These are phyloP conservation scores for Drosophila limbata DNA, from an alignment of 2,888 invertebrate genomes.

Conservation along the genomic window DNA sequence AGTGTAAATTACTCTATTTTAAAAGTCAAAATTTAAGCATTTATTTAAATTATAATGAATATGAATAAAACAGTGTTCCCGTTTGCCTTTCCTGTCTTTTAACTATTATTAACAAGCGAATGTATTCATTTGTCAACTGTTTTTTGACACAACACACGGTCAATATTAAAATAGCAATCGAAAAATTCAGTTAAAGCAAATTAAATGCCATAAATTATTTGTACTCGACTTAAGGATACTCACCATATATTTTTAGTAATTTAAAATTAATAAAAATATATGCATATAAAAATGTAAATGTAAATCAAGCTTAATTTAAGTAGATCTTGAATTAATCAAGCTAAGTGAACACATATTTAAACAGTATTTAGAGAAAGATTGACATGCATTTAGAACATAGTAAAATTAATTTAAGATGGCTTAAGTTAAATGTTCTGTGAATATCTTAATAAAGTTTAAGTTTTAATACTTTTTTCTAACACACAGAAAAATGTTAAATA, in stretches of 20 bases:
- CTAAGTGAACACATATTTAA: not conserved
- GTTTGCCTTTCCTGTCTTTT: not conserved
- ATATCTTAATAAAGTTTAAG: too few species aligned
- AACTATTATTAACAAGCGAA: conserved; percentile 4
- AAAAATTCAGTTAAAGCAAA: not conserved
- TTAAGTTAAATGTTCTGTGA: too few species aligned
- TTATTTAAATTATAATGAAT: not conserved
- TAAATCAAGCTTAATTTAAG: not conserved
- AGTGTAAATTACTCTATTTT: not conserved
- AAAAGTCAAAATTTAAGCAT: not conserved
- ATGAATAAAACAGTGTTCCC: not conserved
- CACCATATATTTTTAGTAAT: not conserved
- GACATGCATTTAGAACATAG: too few species aligned
- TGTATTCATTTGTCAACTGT: not conserved
- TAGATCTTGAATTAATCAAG: not conserved
- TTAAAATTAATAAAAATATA: too few species aligned
- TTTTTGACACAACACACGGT: not conserved
- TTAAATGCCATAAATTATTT: too few species aligned
- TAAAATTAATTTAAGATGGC: too few species aligned
- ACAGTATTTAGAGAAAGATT: not conserved
- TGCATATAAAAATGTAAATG: not conserved
- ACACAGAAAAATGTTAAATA: too few species aligned
- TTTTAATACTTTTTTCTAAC: too few species aligned
- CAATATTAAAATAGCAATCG: not conserved
- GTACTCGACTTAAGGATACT: not conserved